phyloP scores from a whole-genome alignment of 1,140 invertebrate species.

The Penaeus vannamei region DNA sequence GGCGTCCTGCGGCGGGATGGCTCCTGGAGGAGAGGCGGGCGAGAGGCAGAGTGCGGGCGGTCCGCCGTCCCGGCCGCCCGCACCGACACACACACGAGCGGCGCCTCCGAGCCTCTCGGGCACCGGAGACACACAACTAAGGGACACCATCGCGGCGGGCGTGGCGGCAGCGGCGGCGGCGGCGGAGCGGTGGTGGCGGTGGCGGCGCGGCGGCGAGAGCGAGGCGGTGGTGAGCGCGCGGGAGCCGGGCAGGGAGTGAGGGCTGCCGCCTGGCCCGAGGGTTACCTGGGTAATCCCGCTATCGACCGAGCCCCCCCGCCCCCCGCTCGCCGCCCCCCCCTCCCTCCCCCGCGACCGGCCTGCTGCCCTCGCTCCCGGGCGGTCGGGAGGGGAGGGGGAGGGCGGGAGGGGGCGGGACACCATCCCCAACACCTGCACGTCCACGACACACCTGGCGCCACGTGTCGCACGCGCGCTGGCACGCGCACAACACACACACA shows the following conservation, averaged over 20 bases:
- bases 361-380: slow-evolving; percentile 1
- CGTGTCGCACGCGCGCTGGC: slow-evolving; percentile 64
- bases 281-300: slow-evolving; percentile 62
- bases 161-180: slow-evolving; percentile 44
- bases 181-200: slow-evolving; percentile 41
- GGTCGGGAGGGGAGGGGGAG: neutral
- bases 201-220: slow-evolving; percentile 51
- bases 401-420: neutral
- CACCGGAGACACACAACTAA: slow-evolving; percentile 12
- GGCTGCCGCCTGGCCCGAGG: slow-evolving; percentile 52
- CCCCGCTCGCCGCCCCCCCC: slow-evolving; percentile 27
- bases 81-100: slow-evolving; percentile 18
- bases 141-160: slow-evolving; percentile 37
- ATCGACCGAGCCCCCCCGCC: slow-evolving; percentile 45
- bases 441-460: slow-evolving; percentile 62
- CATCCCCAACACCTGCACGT: slow-evolving; percentile 43
- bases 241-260: slow-evolving; percentile 51
- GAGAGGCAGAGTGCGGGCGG: no score
- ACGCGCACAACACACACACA: slow-evolving; percentile 34
- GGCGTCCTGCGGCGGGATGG: no score
- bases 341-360: slow-evolving; percentile 1
- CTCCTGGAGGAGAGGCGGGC: no score
- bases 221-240: slow-evolving; percentile 43
- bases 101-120: neutral
- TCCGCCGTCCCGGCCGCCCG: neutral